These are phyloP conservation scores for Chondrilla cf. caribensis DNA, from an alignment of 37 sponge, comb jelly and placozoan species.

Conservation along the genomic window DNA sequence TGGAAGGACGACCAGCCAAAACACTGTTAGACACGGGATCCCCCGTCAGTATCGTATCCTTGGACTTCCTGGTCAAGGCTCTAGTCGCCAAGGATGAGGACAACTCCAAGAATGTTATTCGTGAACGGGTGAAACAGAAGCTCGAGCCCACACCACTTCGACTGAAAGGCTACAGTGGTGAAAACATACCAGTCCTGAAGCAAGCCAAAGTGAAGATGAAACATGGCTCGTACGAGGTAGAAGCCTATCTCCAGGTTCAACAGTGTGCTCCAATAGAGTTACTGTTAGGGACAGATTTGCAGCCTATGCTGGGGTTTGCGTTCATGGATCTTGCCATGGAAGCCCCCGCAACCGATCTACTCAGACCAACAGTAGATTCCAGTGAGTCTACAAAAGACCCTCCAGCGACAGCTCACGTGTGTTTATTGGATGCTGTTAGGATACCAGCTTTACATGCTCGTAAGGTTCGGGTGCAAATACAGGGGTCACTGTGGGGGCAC, in stretches of 20 bases:
- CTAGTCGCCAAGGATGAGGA: background rate
- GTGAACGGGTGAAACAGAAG: background rate
- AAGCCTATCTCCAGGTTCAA: conserved; percentile 33
- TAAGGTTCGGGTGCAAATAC: background rate
- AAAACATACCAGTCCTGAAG: background rate
- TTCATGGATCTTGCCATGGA: background rate
- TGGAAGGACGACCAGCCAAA: background rate
- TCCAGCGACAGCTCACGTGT: background rate
- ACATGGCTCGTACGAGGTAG: background rate
- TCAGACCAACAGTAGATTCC: too few species aligned
- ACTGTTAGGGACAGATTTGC: conserved; percentile 54
- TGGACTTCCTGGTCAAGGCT: conserved; percentile 7
- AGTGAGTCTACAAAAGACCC: too few species aligned
- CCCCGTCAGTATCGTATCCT: conserved; percentile 21
- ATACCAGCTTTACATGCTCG: conserved; percentile 30
- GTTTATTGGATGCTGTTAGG: conserved; percentile 33
- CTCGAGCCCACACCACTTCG: conserved; percentile 5
- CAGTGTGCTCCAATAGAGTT: conserved; percentile 37
- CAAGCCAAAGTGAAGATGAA: conserved; percentile 1
- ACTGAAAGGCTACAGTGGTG: conserved; percentile 47
- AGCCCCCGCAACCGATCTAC: too few species aligned
- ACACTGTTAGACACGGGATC: conserved; percentile 29
- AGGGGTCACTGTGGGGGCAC: too few species aligned
- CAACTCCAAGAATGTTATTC: conserved; percentile 5
- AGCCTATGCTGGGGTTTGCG: conserved; percentile 7